A percentile compares a stretch with the other conserved stretches of the same genome.
These are phyloP conservation scores for Cephus rjabovi DNA, from an alignment of 2,888 invertebrate species.

Conservation along the genomic window DNA sequence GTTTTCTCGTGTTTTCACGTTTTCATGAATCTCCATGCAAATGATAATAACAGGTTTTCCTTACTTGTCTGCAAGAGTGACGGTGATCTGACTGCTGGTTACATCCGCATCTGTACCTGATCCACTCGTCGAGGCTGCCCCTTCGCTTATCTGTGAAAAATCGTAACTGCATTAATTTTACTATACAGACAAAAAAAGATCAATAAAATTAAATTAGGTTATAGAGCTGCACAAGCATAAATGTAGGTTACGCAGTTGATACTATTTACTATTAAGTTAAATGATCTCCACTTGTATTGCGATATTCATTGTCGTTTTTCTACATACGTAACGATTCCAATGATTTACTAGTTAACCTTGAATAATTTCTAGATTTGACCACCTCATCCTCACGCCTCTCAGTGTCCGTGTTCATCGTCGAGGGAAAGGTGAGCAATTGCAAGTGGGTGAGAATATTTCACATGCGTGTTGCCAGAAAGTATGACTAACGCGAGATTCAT, in stretches of 20 bases:
- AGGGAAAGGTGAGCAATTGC: background rate
- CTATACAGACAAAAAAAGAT: background rate
- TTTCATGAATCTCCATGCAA: background rate
- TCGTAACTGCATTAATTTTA: background rate
- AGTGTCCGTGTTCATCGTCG: background rate
- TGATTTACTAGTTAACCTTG: background rate
- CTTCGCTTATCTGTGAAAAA: slow-evolving; percentile 55
- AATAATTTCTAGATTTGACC: background rate
- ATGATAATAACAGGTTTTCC: slow-evolving; percentile 21
- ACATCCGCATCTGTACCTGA: slow-evolving; percentile 60
- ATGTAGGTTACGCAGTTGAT: background rate
- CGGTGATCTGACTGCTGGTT: slow-evolving; percentile 61
- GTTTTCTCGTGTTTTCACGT: background rate
- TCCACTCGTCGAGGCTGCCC: slow-evolving; percentile 68
- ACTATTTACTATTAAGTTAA: background rate
- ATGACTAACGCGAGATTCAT: background rate
- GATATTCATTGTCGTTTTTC: background rate
- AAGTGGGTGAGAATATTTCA: background rate
- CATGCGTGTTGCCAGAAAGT: background rate
- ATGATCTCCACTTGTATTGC: background rate
- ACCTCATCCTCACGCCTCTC: background rate
- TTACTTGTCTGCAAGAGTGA: slow-evolving; percentile 61
- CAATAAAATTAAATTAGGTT: background rate
- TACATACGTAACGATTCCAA: background rate
- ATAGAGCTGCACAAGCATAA: background rate